Percentiles rank a stretch among this genome's conserved stretches.
Evolutionary conservation across 2,113 vertebrate genomes (phyloP).

Genomic region (Daubentonia madagascariensis): DNA sequence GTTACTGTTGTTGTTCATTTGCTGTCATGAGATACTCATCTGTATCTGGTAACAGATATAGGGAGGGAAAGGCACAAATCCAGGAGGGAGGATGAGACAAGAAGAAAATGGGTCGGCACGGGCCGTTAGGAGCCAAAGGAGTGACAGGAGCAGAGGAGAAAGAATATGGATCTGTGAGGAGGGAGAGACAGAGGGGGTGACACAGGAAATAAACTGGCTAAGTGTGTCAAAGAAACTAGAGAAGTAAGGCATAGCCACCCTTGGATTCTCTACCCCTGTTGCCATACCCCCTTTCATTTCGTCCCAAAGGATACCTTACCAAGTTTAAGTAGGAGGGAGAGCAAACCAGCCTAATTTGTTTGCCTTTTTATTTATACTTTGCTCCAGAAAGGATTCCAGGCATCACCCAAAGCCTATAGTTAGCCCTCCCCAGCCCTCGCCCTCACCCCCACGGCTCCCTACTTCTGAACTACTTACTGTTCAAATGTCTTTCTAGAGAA

Average conservation of each 20-base stretch:
- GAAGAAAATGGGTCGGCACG: conserved; percentile 48
- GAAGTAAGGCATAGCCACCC: neutral
- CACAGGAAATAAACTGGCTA: conserved; percentile 9
- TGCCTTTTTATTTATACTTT: conserved; percentile 33
- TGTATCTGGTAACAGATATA: conserved; percentile 26
- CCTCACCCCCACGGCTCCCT: neutral
- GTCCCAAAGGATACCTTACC: neutral
- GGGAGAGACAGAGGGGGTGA: neutral
- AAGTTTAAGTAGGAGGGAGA: conserved; percentile 41
- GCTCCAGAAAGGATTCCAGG: conserved; percentile 53
- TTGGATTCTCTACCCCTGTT: neutral
- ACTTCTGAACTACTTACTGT: conserved; percentile 31
- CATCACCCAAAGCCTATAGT: neutral
- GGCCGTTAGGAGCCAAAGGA: conserved; percentile 49
- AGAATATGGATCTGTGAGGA: neutral
- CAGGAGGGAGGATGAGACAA: conserved; percentile 31
- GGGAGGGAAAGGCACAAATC: neutral
- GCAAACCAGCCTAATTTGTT: neutral
- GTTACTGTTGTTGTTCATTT: neutral
- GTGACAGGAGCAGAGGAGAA: neutral
- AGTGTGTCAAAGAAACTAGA: neutral
- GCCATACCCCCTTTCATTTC: neutral
- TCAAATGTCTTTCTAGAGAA: conserved; percentile 36
- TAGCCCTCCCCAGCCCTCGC: neutral
- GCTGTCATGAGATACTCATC: conserved; percentile 13